A percentile compares a stretch with the other conserved stretches of the same genome.
Evolutionary conservation across 2,113 vertebrate species (phyloP).

Genomic region (Eublepharis macularius): DNA sequence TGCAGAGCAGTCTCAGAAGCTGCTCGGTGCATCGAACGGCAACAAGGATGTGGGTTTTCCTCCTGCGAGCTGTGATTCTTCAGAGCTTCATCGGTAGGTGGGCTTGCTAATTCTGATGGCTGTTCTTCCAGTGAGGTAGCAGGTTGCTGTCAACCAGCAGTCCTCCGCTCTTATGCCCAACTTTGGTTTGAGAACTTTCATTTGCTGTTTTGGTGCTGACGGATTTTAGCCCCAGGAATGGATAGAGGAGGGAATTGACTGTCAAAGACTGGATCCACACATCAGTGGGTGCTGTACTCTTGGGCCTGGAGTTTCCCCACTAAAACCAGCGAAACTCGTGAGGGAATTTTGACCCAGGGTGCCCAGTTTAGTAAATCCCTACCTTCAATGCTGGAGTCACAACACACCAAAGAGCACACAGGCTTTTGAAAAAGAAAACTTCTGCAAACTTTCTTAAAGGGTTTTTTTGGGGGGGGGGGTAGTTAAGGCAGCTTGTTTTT

Average conservation of each 20-base stretch:
- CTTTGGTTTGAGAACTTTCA: not conserved
- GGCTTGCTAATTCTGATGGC: too few relatives aligned
- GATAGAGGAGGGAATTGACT: not conserved
- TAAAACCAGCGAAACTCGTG: too few relatives aligned
- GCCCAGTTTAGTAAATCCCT: not conserved
- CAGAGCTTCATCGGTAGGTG: not conserved
- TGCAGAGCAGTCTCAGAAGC: too few relatives aligned
- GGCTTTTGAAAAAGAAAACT: not conserved
- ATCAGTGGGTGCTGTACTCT: too few relatives aligned
- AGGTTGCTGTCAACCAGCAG: not conserved
- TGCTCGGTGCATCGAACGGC: accelerated
- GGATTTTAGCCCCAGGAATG: too few relatives aligned
- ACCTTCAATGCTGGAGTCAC: not conserved
- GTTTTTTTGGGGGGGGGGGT: too few relatives aligned
- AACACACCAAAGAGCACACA: not conserved
- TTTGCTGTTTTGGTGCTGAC: not conserved
- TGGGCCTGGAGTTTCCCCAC: too few relatives aligned
- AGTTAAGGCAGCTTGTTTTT: not conserved
- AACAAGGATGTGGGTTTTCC: not conserved
- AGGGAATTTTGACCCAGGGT: not conserved
- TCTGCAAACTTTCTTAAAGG: not conserved
- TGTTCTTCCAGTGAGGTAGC: not conserved
- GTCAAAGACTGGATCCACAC: not conserved
- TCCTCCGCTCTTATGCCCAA: too few relatives aligned
- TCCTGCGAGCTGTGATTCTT: not conserved